A percentile compares a stretch with the other conserved stretches of the same genome.
These are phyloP conservation scores for Saimiri boliviensis DNA, from an alignment of 2,113 vertebrate genomes.

Conservation along the genomic window DNA sequence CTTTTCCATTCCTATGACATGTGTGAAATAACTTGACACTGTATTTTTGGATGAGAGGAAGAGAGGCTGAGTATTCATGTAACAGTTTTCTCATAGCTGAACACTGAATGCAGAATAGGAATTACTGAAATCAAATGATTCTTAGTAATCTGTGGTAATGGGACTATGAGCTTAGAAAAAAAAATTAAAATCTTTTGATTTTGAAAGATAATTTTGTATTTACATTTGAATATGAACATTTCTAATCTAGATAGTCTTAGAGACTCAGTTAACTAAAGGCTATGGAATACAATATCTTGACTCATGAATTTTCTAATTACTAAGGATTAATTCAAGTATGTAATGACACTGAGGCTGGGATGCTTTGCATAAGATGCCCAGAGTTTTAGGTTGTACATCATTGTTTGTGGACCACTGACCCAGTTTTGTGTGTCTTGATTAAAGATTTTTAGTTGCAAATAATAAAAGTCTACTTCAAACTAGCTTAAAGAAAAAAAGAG, in stretches of 20 bases:
- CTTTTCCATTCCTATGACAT: constrained; percentile 20
- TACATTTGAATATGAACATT: constrained; percentile 26
- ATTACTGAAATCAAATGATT: constrained; percentile 42
- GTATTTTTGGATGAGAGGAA: constrained; percentile 12
- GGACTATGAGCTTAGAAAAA: background rate
- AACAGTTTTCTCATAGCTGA: background rate
- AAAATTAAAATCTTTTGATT: constrained; percentile 19
- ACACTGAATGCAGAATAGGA: background rate
- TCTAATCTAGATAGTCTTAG: constrained; percentile 21
- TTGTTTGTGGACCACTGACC: background rate
- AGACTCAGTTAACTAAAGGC: constrained; percentile 13
- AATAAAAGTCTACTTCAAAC: constrained; percentile 8
- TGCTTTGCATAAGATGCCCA: constrained; percentile 2
- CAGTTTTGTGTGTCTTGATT: constrained; percentile 18
- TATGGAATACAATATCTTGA: constrained; percentile 23
- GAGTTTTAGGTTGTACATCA: constrained; percentile 15
- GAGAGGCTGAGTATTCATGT: background rate
- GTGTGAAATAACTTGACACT: background rate
- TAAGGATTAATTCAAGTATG: constrained; percentile 30
- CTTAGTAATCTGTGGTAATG: background rate
- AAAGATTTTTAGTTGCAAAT: constrained; percentile 26
- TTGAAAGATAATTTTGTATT: constrained; percentile 28
- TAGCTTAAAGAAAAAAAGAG: background rate
- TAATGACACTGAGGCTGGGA: background rate
- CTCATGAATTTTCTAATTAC: constrained; percentile 31